Conservation (phyloP, 92 coral and sea anemone species). For the Zoanthus sansibaricus region DNA sequence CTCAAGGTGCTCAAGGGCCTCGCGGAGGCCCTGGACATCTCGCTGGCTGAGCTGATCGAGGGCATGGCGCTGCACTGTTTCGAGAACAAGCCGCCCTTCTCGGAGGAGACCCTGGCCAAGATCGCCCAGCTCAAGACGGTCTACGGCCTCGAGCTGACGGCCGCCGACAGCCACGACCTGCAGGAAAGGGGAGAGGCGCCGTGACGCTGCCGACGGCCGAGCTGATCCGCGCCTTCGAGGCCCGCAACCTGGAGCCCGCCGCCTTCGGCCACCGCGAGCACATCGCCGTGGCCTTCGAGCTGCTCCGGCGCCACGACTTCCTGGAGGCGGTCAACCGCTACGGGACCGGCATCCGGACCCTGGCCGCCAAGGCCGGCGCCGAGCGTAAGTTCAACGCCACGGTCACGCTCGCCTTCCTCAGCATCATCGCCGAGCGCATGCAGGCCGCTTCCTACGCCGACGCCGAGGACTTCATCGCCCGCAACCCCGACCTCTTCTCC, state of each 20-base stretch:
- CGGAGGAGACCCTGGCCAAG: conserved; percentile 24
- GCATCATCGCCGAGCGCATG: too few species aligned
- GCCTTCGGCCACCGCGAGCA: conserved; percentile 13
- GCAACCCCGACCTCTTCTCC: too few species aligned
- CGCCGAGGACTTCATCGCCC: too few species aligned
- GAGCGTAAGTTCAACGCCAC: too few species aligned
- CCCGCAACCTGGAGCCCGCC: conserved; percentile 17
- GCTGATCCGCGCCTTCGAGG: conserved; percentile 22
- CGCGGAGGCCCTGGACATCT: not conserved
- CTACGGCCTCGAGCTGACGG: conserved; percentile 18
- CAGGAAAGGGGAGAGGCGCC: conserved; percentile 10
- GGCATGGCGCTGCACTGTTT: conserved; percentile 8
- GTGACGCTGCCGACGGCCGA: conserved; percentile 9
- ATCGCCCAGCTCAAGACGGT: conserved; percentile 14
- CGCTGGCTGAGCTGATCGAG: conserved; percentile 5
- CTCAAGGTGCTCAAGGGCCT: too few species aligned
- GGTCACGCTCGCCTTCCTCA: too few species aligned
- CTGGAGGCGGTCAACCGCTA: conserved; percentile 9
- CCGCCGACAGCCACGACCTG: conserved; percentile 22
- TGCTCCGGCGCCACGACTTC: conserved; percentile 18
- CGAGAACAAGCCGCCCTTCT: conserved; percentile 23
- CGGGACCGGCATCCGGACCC: conserved; percentile 11
- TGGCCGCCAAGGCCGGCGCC: not conserved
- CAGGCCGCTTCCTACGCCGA: too few species aligned
- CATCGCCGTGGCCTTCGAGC: conserved; percentile 19